Evolutionary conservation across 1,140 invertebrate species (phyloP).

Genomic region (Pogonomyrmex barbatus): DNA sequence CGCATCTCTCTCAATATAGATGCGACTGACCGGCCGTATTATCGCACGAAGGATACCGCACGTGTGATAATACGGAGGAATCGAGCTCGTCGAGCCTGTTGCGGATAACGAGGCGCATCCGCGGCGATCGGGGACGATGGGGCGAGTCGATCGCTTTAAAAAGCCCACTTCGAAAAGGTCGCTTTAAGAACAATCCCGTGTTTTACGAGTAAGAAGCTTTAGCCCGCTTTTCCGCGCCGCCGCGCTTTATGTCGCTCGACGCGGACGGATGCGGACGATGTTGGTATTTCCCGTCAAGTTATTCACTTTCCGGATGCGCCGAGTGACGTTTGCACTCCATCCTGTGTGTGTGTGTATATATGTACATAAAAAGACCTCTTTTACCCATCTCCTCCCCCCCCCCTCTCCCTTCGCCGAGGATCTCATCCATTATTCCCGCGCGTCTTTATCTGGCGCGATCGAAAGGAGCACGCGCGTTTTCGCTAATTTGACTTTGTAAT

Average conservation of each 20-base stretch:
- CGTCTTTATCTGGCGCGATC: constrained; percentile 17
- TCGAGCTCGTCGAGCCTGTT: neutral
- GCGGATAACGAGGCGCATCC: neutral
- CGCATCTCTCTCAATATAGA: constrained; percentile 16
- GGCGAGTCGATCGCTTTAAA: constrained; percentile 42
- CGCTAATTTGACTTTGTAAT: constrained; percentile 34
- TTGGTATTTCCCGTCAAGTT: constrained; percentile 46
- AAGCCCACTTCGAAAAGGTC: constrained; percentile 30
- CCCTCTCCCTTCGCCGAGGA: too few species aligned
- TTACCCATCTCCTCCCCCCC: too few species aligned
- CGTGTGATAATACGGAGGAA: neutral
- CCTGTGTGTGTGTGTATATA: too few species aligned
- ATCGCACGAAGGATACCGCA: neutral
- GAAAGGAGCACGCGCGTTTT: constrained; percentile 5
- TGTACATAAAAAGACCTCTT: too few species aligned
- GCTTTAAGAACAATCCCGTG: constrained; percentile 68
- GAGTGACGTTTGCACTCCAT: constrained; percentile 26
- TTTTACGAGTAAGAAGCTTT: constrained; percentile 72
- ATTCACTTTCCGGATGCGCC: constrained; percentile 39
- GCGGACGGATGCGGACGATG: neutral
- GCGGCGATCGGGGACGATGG: neutral
- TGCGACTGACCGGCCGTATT: neutral
- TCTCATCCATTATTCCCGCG: constrained; percentile 43
- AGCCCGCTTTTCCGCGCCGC: constrained; percentile 39
- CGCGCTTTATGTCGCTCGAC: constrained; percentile 58